These are phyloP conservation scores for Pithys albifrons DNA, from an alignment of 2,113 vertebrate species.

Conservation along the genomic window DNA sequence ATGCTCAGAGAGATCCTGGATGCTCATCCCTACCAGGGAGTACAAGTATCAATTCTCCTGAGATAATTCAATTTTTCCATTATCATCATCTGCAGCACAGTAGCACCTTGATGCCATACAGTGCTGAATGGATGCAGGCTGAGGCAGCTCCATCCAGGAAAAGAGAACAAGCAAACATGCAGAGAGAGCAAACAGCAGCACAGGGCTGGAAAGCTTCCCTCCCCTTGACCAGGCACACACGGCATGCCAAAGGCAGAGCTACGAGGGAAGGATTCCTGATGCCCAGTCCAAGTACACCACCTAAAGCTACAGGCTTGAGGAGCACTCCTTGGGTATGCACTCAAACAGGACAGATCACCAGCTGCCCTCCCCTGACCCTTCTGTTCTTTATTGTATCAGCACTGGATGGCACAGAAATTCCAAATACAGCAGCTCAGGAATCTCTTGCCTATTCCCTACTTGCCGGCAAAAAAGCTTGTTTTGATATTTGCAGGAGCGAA, in stretches of 20 bases:
- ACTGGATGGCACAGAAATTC: neutral
- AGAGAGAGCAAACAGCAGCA: neutral
- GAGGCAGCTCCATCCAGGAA: neutral
- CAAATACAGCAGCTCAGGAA: slow-evolving; percentile 38
- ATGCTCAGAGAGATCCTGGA: slow-evolving; percentile 23
- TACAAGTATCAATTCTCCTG: slow-evolving; percentile 32
- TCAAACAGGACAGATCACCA: neutral
- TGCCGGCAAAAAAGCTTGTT: slow-evolving; percentile 59
- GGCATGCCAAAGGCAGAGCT: neutral
- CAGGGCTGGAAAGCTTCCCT: neutral
- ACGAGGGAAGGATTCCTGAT: neutral
- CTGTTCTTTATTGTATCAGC: neutral
- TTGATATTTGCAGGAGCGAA: slow-evolving; percentile 69
- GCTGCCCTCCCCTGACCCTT: neutral
- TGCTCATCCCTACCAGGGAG: slow-evolving; percentile 25
- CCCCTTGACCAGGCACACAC: neutral
- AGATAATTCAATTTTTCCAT: slow-evolving; percentile 33
- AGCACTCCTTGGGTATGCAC: neutral
- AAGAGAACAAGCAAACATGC: neutral
- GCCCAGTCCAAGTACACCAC: neutral
- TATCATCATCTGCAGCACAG: neutral
- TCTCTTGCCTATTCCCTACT: slow-evolving; percentile 45
- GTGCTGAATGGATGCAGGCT: neutral
- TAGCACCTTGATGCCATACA: neutral
- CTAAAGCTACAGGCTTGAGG: neutral